A percentile compares a stretch with the other conserved stretches of the same genome.
Conservation (phyloP, 2,888 invertebrate genomes). For the Drosophila koepferae region DNA sequence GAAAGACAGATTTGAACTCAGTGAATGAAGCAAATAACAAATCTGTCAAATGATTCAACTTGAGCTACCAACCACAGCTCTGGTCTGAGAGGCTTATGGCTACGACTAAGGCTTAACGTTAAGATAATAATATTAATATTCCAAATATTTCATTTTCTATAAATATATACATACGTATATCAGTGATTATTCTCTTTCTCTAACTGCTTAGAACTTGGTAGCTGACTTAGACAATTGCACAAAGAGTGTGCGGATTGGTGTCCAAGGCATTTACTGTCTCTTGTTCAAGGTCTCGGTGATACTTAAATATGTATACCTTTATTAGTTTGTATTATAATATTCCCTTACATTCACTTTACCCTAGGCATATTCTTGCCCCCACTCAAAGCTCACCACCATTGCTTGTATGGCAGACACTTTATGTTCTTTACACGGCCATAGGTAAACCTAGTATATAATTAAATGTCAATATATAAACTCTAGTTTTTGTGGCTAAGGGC, state of each 20-base stretch:
- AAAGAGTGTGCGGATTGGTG: too few relatives aligned
- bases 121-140: background rate
- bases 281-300: background rate
- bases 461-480: conserved; percentile 9
- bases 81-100: background rate
- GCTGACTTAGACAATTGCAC: background rate
- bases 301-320: background rate
- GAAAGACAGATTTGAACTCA: background rate
- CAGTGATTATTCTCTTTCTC: background rate
- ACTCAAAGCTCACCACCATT: background rate
- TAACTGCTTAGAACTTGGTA: background rate
- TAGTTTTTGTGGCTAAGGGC: background rate
- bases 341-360: too few relatives aligned
- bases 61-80: background rate
- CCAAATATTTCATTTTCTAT: background rate
- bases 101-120: background rate
- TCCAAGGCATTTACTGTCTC: background rate
- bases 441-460: conserved; percentile 3
- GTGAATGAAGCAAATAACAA: background rate
- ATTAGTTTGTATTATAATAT: background rate
- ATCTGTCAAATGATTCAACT: background rate
- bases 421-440: background rate
- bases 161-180: background rate
- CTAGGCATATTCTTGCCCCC: background rate
- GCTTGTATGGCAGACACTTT: background rate